These are phyloP conservation scores for Hyles vespertilio DNA, from an alignment of 1,140 invertebrate genomes.

Conservation along the genomic window DNA sequence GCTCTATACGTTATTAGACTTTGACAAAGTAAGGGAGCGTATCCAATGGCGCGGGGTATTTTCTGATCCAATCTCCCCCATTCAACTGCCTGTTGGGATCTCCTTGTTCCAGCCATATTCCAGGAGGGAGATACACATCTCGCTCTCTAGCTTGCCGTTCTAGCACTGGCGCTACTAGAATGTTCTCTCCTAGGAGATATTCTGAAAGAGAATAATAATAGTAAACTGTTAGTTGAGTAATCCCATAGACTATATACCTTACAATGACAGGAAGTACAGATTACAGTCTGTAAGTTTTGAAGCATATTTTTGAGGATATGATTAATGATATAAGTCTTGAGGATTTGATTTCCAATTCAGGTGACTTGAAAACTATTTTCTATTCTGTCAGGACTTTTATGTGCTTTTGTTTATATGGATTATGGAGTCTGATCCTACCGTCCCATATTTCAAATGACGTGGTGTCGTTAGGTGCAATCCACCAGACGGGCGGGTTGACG, in stretches of 20 bases:
- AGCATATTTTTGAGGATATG: not conserved
- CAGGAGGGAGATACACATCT: constrained; percentile 84
- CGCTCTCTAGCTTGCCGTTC: constrained; percentile 77
- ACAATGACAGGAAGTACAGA: not conserved
- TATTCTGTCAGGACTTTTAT: not conserved
- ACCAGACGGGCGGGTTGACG: constrained; percentile 91
- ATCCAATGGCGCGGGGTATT: constrained; percentile 81
- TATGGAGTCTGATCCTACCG: constrained; percentile 62
- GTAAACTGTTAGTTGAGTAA: too few relatives aligned
- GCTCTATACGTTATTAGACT: constrained; percentile 9
- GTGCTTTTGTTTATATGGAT: not conserved
- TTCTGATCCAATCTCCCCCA: constrained; percentile 78
- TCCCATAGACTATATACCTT: not conserved
- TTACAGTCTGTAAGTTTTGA: not conserved
- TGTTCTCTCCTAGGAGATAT: constrained; percentile 86
- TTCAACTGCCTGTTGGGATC: constrained; percentile 45
- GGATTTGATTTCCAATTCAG: not conserved
- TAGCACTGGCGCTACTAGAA: constrained; percentile 90
- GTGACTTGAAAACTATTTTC: not conserved
- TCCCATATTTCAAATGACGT: constrained; percentile 80
- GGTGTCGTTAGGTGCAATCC: constrained; percentile 84
- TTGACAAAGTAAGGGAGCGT: constrained; percentile 79
- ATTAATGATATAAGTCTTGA: too few relatives aligned
- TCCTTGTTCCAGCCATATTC: constrained; percentile 63
- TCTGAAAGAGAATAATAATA: constrained; percentile 75